Conservation (phyloP, 2,113 vertebrate genomes). For the Loxodonta africana region DNA sequence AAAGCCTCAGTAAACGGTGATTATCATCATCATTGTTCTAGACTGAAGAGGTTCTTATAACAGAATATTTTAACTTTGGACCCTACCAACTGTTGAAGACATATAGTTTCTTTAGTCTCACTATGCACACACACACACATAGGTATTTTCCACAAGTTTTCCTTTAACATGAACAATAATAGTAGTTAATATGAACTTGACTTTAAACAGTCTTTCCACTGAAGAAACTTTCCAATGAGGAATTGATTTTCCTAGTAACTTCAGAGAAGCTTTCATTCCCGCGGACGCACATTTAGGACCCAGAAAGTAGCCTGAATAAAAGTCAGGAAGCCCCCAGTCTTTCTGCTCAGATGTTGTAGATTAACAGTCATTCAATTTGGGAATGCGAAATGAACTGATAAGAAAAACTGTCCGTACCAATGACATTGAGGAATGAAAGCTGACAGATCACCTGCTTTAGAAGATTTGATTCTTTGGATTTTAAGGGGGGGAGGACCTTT, state of each 20-base stretch:
- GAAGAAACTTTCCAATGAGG: slow-evolving; percentile 38
- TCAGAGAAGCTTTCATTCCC: slow-evolving; percentile 36
- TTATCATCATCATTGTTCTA: background rate
- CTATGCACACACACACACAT: background rate
- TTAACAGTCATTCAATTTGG: slow-evolving; percentile 75
- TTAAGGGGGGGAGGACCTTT: slow-evolving; percentile 67
- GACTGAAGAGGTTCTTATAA: slow-evolving; percentile 1
- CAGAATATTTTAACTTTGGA: slow-evolving; percentile 3
- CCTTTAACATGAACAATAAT: background rate
- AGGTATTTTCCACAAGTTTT: slow-evolving; percentile 28
- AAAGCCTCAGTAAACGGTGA: background rate
- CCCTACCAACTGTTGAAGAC: background rate
- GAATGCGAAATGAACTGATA: slow-evolving; percentile 80
- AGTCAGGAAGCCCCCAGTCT: slow-evolving; percentile 65
- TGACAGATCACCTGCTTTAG: slow-evolving; percentile 83
- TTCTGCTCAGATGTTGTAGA: slow-evolving; percentile 74
- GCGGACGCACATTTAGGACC: background rate
- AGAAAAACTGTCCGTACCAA: slow-evolving; percentile 71
- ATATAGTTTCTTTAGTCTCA: background rate
- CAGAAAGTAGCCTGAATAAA: slow-evolving; percentile 60
- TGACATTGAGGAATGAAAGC: slow-evolving; percentile 77
- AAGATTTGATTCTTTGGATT: slow-evolving; percentile 77
- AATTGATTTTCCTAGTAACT: slow-evolving; percentile 37
- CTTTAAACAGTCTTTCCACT: slow-evolving; percentile 9
- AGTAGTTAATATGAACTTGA: background rate